Percentiles rank a stretch among this genome's conserved stretches.
phyloP scores from a whole-genome alignment of 2,888 invertebrate genomes.

The Dolomedes plantarius region DNA sequence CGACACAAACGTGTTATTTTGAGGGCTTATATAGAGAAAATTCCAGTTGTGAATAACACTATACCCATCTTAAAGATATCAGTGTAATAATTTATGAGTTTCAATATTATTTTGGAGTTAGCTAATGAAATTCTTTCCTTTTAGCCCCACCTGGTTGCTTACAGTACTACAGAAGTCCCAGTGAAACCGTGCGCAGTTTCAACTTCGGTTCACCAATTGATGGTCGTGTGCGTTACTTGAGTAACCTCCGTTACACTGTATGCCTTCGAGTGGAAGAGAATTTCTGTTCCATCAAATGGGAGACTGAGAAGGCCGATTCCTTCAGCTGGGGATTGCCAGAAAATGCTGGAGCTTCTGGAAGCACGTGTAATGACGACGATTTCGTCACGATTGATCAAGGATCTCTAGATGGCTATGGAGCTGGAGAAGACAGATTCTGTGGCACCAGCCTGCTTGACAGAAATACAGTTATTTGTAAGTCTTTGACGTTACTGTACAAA shows the following conservation, averaged over 20 bases:
- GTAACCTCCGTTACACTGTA: slow-evolving; percentile 73
- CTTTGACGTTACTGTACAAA: too few relatives aligned
- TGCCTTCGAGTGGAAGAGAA: slow-evolving; percentile 74
- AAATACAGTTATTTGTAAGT: slow-evolving; percentile 73
- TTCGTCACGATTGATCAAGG: slow-evolving; percentile 74
- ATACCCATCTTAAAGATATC: too few relatives aligned
- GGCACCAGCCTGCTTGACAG: slow-evolving; percentile 73
- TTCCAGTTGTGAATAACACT: too few relatives aligned
- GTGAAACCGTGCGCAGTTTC: slow-evolving; percentile 73
- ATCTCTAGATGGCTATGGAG: slow-evolving; percentile 73
- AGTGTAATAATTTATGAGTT: too few relatives aligned
- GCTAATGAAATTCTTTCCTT: neutral
- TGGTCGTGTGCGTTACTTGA: slow-evolving; percentile 72
- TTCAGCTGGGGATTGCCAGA: slow-evolving; percentile 73
- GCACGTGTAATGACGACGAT: slow-evolving; percentile 73
- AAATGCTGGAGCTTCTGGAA: slow-evolving; percentile 72
- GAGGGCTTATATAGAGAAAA: too few relatives aligned
- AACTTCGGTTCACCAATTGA: slow-evolving; percentile 73
- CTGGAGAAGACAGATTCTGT: slow-evolving; percentile 74
- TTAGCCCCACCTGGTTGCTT: slow-evolving; percentile 74
- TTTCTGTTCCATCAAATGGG: slow-evolving; percentile 74
- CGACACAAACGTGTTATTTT: too few relatives aligned
- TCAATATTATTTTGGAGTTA: too few relatives aligned
- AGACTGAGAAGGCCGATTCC: slow-evolving; percentile 71
- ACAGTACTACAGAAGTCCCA: slow-evolving; percentile 73